Base-by-base conservation (phyloP, 1,140 invertebrate genomes). In the Glossosoma conforme region DNA sequence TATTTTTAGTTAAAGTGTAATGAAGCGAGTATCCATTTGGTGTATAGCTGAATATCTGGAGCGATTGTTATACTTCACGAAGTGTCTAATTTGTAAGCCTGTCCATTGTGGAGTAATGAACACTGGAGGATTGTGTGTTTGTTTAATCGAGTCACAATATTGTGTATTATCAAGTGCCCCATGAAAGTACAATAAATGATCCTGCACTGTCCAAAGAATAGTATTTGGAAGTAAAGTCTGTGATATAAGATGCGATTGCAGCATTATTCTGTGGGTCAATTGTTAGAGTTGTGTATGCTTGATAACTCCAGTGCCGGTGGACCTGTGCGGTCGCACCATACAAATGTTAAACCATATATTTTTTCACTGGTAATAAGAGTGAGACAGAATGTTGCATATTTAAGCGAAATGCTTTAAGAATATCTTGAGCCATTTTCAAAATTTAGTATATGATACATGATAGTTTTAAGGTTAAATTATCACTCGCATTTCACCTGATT, bases 201-300 rank as follows among this genome's bases (percentile, higher is more conserved):
- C 56, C 56, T 62, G 70, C 71, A 69, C 68, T 69, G 68, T 74
- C 71, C 72, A 75, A 75, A 75, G 71, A 75, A 55, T 30, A 50
- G 52, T 56, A 59, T 59, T 55, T 59, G 52, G 57, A 55, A 52
- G 45, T 25, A 50, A 52, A 52, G 72, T 73, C 72, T 75, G 72
- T 75, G 72, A 75, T 75, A 75, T 73, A 70, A 67, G 69, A 71
- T 67, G 69, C 64, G 69, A 72, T 48, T 56, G 54, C 54, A 47
- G 58, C 51, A 45, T 59, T 70, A 64, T n/a, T 69, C 70, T 65
- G 72, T 67, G 66, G 66, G 72, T 75, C 72, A 75, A 75, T 75
- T 58, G 56, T 54, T 53, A 46, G 56, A 53, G 44, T 48, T 73
- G 68, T 73, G 72, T 69, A 69, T 68, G 63, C 68, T 70, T 73